Evolutionary conservation across 2,113 vertebrate species (phyloP), one percentile per base, ranked within the genome.

Genomic region (Nymphicus hollandicus): DNA sequence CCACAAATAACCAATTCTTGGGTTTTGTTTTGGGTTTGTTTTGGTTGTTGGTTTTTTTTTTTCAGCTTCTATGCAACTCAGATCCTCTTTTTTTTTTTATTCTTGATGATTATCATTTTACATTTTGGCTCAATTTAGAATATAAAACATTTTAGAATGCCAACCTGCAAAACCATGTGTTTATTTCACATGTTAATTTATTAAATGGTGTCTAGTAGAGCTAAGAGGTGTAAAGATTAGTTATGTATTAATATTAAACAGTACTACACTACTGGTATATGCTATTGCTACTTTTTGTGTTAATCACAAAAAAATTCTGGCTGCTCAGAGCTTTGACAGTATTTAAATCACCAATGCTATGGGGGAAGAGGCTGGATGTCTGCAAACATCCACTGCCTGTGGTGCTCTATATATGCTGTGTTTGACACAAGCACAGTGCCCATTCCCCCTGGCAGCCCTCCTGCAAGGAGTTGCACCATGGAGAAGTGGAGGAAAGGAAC

Each of bases 81-180:
- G 31, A 47, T 24, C 15, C 4, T 4, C 17, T 31, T 64, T 19
- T 10, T 58, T 43, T 17, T 50, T 46, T 35, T 2, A 39, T 44
- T 71, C 37, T 1, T 7, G 14, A 19, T 23, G 19, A 18, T 56
- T 31, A 52, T 11, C 1, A 7, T 43, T 61, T 73, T 47, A 39
- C 17, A 27, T 63, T 78, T 86, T 1, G 2, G 39, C 56, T 72
- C 44, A 9, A 2, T 66, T 81, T 60, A n/a, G 24, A 65, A 27
- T 2, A 35, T 3, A 35, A 58, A 81, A 7, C 8, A 4, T 47
- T 90, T 58, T 19, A 31, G 47, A 64, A 47, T 24, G 10, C 60
- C 83, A 47, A 17, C 28, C 9, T 4, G 20, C 66, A 47, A 76
- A 65, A 3, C 24, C 0, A 0, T 4, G 64, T 2, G 0, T 44